Base-by-base conservation (phyloP, 2,797 vertebrate genomes). In the Tenualosa thibaudeaui region DNA sequence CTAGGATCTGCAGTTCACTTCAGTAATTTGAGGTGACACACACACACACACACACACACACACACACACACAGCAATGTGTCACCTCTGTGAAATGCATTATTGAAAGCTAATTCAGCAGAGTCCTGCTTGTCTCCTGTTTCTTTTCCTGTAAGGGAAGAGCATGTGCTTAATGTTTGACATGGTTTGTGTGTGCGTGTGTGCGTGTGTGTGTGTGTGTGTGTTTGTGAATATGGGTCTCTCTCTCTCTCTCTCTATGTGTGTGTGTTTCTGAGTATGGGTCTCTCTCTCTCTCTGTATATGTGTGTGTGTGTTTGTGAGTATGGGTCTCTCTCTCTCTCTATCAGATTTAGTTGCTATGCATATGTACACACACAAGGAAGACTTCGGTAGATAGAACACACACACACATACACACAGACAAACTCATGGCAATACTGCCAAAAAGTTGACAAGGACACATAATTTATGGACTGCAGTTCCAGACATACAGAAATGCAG, bases 331-430 rank as follows among this genome's bases (percentile, higher is more conserved):
- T n/a, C n/a, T n/a, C n/a, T n/a, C n/a, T n/a, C n/a, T n/a, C n/a
- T n/a, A n/a, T 31, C 31, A 31, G 31, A 31, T 31, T 31, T 31
- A 31, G 31, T 31, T 31, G 31, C 31, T 31, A 31, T 31, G 31
- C 1, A 31, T 31, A 31, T 31, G 31, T 31, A 43, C 75, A 46
- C 46, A 46, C 46, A 46, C 46, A 31, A 31, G 31, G 31, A 31
- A 31, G 31, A 31, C 31, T 31, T 31, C 31, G 31, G 31, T 31
- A 31, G 31, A 31, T 31, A 31, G 31, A n/a, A n/a, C n/a, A n/a
- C n/a, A 31, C 31, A 82, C 81, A 81, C 43, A 49, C 81, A 82
- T 24, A 82, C 50, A 54, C 51, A 56, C 51, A 82, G 51, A 82
- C 9, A 82, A 15, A 58, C 10, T 60, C 5, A 60, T 60, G 56